Percentiles rank a stretch among this genome's conserved stretches.
Conservation (phyloP, 2,888 invertebrate genomes). For the Drosophila mayaguana region DNA sequence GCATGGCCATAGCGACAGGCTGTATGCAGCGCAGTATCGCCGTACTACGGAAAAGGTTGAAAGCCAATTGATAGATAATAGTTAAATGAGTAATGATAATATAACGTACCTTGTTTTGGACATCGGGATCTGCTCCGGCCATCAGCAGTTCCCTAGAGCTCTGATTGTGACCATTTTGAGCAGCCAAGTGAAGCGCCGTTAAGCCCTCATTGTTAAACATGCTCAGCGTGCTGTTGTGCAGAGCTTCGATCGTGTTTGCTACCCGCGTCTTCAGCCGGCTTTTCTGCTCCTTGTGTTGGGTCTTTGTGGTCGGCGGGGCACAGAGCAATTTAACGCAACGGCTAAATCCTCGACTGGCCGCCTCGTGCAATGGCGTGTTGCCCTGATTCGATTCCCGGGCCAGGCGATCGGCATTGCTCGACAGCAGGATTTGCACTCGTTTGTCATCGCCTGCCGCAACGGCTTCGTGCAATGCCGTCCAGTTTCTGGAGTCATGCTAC, state of each 20-base stretch:
- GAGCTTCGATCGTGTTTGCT: constrained; percentile 84
- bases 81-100: constrained; percentile 20
- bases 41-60: constrained; percentile 89
- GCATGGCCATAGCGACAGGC: constrained; percentile 98
- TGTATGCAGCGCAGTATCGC: constrained; percentile 97
- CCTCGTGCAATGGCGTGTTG: constrained; percentile 97
- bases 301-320: constrained; percentile 64
- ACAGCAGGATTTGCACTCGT: constrained; percentile 72
- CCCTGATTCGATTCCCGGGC: constrained; percentile 89
- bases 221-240: constrained; percentile 88
- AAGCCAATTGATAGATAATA: background rate
- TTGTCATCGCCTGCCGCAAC: constrained; percentile 80
- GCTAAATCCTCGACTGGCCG: constrained; percentile 97
- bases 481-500: constrained; percentile 78
- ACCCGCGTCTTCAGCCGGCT: constrained; percentile 70
- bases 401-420: constrained; percentile 78
- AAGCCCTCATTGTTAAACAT: constrained; percentile 94
- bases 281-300: constrained; percentile 61
- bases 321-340: constrained; percentile 91
- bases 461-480: constrained; percentile 81
- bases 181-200: constrained; percentile 96
- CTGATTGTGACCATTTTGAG: constrained; percentile 99
- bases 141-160: constrained; percentile 94
- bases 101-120: constrained; percentile 93
- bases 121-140: constrained; percentile 94